Conservation (phyloP, 2,113 vertebrate species). For the pig (Sus scrofa) region DNA sequence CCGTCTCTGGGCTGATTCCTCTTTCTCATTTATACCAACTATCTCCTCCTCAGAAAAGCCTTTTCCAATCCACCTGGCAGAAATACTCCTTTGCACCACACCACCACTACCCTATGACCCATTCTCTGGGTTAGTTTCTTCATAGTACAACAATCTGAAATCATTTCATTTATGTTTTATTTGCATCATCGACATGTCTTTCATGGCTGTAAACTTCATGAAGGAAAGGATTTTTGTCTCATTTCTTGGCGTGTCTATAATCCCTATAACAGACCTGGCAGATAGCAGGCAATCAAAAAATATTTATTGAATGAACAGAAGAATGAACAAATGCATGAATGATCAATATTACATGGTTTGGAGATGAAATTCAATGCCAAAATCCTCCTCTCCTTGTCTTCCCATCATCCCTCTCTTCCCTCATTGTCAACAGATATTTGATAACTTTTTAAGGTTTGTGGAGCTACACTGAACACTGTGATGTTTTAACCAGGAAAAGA, state of each 20-base stretch:
- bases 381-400: not conserved
- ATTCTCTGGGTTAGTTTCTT: not conserved
- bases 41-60: not conserved
- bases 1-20: not conserved
- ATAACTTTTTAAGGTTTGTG: not conserved
- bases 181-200: not conserved
- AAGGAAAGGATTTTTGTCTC: not conserved
- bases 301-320: not conserved
- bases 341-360: not conserved
- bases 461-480: not conserved
- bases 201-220: not conserved
- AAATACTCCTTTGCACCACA: not conserved
- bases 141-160: not conserved
- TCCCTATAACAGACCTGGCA: not conserved
- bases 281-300: not conserved
- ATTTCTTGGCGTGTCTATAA: not conserved
- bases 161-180: not conserved
- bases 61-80: not conserved
- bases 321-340: not conserved
- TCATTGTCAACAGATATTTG: not conserved
- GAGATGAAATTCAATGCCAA: not conserved
- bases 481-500: not conserved
- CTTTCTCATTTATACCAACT: not conserved
- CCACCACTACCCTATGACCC: not conserved
- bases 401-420: not conserved